Conservation (phyloP, 2,888 invertebrate genomes). For the Emmelina monodactyla region DNA sequence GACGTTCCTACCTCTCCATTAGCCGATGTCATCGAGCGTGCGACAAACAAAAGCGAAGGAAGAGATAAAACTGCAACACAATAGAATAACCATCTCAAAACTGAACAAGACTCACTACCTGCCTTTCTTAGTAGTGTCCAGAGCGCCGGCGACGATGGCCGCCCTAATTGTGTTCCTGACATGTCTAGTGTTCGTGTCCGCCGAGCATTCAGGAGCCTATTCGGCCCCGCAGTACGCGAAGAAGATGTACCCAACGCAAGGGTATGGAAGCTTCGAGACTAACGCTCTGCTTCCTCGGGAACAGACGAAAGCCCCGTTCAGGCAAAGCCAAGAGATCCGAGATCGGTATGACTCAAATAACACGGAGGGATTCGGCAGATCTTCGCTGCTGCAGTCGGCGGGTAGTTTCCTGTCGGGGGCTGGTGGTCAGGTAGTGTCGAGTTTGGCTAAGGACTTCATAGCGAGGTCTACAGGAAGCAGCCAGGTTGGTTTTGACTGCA, state of each 20-base stretch:
- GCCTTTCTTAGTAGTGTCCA: conserved; percentile 27
- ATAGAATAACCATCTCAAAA: conserved; percentile 28
- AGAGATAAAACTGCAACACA: conserved; percentile 53
- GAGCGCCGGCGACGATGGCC: conserved; percentile 33
- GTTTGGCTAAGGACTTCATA: conserved; percentile 72
- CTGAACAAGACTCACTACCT: conserved; percentile 47
- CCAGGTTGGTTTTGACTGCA: conserved; percentile 70
- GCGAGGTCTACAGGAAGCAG: conserved; percentile 74
- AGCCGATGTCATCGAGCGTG: conserved; percentile 61
- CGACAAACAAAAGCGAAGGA: conserved; percentile 54
- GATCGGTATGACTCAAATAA: conserved; percentile 30
- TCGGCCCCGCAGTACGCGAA: conserved; percentile 62
- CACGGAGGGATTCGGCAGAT: conserved; percentile 33
- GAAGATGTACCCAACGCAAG: conserved; percentile 44
- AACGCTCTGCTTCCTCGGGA: conserved; percentile 43
- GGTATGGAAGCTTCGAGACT: conserved; percentile 27
- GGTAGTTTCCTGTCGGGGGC: conserved; percentile 48
- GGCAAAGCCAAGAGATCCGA: conserved; percentile 24
- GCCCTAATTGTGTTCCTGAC: conserved; percentile 27
- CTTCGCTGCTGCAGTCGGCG: conserved; percentile 44
- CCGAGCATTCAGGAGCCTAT: conserved; percentile 57
- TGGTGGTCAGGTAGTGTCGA: conserved; percentile 62
- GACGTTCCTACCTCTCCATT: conserved; percentile 25
- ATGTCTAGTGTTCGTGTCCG: conserved; percentile 21
- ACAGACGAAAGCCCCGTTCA: conserved; percentile 31